Evolutionary conservation across 2,113 vertebrate genomes (phyloP).

Genomic region (Pseudorasbora parva): DNA sequence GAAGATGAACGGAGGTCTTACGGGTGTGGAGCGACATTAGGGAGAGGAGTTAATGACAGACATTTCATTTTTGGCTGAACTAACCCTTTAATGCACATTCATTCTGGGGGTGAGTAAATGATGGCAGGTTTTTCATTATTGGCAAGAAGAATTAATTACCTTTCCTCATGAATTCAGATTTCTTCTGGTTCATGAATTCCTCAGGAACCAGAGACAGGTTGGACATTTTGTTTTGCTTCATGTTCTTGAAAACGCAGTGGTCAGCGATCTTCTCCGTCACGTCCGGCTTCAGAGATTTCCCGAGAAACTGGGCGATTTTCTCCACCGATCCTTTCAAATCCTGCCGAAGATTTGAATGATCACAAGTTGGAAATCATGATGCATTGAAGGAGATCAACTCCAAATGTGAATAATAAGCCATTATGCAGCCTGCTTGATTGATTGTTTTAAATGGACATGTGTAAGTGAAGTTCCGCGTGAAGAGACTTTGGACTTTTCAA

Average conservation of each 20-base stretch:
- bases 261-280: conserved; percentile 65
- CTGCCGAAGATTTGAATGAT: conserved; percentile 54
- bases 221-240: conserved; percentile 77
- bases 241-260: conserved; percentile 71
- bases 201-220: conserved; percentile 70
- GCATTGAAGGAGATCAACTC: background rate
- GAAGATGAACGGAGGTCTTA: too few species aligned
- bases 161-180: conserved; percentile 74
- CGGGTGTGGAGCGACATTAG: too few species aligned
- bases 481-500: background rate
- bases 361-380: background rate
- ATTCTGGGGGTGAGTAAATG: background rate
- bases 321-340: conserved; percentile 61
- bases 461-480: background rate
- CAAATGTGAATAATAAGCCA: background rate
- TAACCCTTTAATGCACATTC: too few species aligned
- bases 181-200: conserved; percentile 69
- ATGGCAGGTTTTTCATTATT: background rate
- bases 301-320: conserved; percentile 64
- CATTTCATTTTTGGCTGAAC: too few species aligned
- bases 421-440: background rate
- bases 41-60: too few species aligned
- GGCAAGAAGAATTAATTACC: conserved; percentile 53
- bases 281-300: conserved; percentile 63
- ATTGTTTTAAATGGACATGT: too few species aligned